Evolutionary conservation across 2,113 vertebrate genomes (phyloP), one percentile per base, ranked within the genome.

Genomic region (Brienomyrus longianalis): DNA sequence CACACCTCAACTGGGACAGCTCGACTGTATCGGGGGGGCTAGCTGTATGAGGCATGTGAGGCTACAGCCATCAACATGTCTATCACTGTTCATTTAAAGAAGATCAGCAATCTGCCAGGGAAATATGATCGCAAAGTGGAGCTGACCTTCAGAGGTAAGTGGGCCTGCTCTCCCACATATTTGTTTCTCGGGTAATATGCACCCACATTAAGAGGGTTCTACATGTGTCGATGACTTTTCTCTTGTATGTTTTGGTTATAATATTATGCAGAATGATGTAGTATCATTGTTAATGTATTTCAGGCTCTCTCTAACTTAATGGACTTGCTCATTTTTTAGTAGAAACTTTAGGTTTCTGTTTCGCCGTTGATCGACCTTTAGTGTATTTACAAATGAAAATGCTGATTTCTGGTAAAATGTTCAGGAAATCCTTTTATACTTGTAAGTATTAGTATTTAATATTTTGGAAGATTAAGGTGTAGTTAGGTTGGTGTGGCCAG

Each of bases 61-160:
- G n/a, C 23, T 8, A 48, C 35, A 84, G 10, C 17, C 52, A 27
- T 85, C 86, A 92, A 85, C 90, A 98, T 98, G 98, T 97, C 97
- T 88, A 96, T 99, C 91, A 96, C 91, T 0, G 94, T 98, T 5
- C 89, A 83, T 47, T 93, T 99, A 87, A 95, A 90, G 90, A 95
- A 92, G 93, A 94, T 98, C 83, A 96, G 92, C 86, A 96, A 96
- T 89, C 94, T 98, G 66, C 97, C 97, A 0, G 97, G 97, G 27
- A 94, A 90, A 54, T 96, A 96, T 0, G 97, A 98, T 93, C 93
- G 97, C 85, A 97, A 97, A 93, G 97, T 97, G 2, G 94, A 95
- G 50, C 94, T 98, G 91, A 92, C 93, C 90, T 98, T 98, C 94
- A 94, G 97, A 94, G 98, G 97, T 98, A 92, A 94, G 96, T 90